phyloP scores from a whole-genome alignment of 35 echinoderm and acorn worm genomes.

The Apostichopus californicus region DNA sequence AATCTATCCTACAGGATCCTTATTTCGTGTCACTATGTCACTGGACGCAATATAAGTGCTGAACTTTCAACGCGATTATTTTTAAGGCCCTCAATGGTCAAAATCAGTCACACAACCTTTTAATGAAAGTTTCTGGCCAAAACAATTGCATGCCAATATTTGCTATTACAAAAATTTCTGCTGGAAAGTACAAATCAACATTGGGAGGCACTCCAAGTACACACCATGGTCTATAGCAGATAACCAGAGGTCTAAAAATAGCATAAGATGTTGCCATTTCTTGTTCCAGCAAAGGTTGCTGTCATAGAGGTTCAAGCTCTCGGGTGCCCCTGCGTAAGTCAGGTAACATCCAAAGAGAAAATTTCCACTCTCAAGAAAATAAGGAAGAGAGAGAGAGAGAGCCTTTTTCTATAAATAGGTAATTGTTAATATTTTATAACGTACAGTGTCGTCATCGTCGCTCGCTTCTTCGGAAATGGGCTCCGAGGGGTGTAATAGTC shows the following conservation, averaged over 20 bases:
- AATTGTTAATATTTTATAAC: not conserved
- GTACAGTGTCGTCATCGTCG: not conserved
- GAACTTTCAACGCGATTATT: constrained; percentile 11
- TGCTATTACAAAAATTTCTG: not conserved
- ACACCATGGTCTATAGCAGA: not conserved
- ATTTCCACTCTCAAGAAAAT: not conserved
- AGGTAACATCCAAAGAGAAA: not conserved
- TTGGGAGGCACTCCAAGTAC: not conserved
- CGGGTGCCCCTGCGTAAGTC: not conserved
- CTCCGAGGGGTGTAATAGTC: too few species aligned
- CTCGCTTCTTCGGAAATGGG: too few species aligned
- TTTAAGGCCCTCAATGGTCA: constrained; percentile 6
- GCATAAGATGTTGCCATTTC: not conserved
- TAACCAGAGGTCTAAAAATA: not conserved
- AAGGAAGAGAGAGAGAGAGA: not conserved
- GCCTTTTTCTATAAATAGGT: not conserved
- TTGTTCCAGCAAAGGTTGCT: not conserved
- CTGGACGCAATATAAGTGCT: not conserved
- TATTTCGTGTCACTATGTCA: not conserved
- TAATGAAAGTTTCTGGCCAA: constrained; percentile 15
- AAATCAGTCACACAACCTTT: constrained; percentile 24
- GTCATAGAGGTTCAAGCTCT: not conserved
- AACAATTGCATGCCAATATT: not conserved
- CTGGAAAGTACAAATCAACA: not conserved
- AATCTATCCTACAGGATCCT: too few species aligned